Evolutionary conservation across 2,797 vertebrate genomes (phyloP).

Genomic region (Malacoraja senta): DNA sequence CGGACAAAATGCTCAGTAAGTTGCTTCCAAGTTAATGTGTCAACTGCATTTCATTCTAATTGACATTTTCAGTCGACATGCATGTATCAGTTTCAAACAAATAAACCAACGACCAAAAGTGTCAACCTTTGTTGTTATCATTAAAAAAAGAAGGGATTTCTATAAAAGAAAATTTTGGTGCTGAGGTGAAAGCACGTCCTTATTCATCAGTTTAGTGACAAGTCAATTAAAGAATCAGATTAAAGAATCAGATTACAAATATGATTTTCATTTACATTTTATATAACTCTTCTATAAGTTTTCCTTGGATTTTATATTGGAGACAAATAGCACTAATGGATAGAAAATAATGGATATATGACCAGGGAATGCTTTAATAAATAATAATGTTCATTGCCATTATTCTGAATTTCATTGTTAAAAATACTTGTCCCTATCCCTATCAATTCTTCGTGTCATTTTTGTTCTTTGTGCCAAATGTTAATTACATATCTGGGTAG

Average conservation of each 20-base stretch:
- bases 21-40: not conserved
- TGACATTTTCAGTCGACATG: not conserved
- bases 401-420: conserved; percentile 17
- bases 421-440: conserved; percentile 4
- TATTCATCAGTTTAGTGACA: not conserved
- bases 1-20: not conserved
- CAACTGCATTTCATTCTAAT: not conserved
- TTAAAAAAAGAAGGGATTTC: not conserved
- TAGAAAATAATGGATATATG: not conserved
- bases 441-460: conserved; percentile 19
- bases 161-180: not conserved
- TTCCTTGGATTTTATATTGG: not conserved
- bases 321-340: not conserved
- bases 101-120: conserved; percentile 14
- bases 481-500: conserved; percentile 27
- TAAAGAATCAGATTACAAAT: not conserved
- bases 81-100: not conserved
- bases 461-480: conserved; percentile 6
- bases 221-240: not conserved
- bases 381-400: not conserved
- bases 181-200: not conserved
- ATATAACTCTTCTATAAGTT: not conserved
- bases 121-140: conserved; percentile 10
- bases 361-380: not conserved
- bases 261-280: not conserved